Percentiles rank a stretch among this genome's conserved stretches.
Conservation (phyloP, 2,888 invertebrate genomes). For the Sphaeridia pumilis region DNA sequence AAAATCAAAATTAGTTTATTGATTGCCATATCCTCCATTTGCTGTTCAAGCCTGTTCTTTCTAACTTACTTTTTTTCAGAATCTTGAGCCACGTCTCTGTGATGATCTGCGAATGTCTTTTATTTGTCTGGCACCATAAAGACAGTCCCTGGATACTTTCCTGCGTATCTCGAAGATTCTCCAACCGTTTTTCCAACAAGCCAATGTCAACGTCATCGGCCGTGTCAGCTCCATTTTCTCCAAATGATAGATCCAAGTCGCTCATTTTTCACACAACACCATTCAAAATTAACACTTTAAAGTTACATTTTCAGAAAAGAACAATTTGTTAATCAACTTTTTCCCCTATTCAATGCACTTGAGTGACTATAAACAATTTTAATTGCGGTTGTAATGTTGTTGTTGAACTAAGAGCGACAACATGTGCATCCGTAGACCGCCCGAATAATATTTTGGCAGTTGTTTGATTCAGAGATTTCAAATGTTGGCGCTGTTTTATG, state of each 20-base stretch:
- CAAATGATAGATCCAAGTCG: not conserved
- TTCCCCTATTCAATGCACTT: too few species aligned
- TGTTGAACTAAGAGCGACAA: too few species aligned
- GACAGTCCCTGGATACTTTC: slow-evolving; percentile 86
- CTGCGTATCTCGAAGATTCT: slow-evolving; percentile 76
- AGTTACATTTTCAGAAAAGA: too few species aligned
- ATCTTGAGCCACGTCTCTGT: slow-evolving; percentile 86
- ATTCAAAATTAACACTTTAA: too few species aligned
- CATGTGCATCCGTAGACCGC: too few species aligned
- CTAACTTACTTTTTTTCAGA: slow-evolving; percentile 66
- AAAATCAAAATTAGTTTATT: not conserved
- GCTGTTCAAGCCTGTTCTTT: not conserved
- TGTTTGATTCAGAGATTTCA: too few species aligned
- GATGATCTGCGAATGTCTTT: slow-evolving; percentile 76
- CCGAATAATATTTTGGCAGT: too few species aligned
- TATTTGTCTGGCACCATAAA: slow-evolving; percentile 81
- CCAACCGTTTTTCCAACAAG: slow-evolving; percentile 59
- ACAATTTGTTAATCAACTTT: too few species aligned
- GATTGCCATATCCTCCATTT: not conserved
- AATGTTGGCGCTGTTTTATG: too few species aligned
- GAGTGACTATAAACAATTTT: too few species aligned
- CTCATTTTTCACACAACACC: not conserved
- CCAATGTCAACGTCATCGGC: slow-evolving; percentile 26
- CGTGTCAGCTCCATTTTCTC: slow-evolving; percentile 18
- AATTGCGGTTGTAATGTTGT: too few species aligned